Base-by-base conservation (phyloP, 2,113 vertebrate species). In the Hippotragus niger region DNA sequence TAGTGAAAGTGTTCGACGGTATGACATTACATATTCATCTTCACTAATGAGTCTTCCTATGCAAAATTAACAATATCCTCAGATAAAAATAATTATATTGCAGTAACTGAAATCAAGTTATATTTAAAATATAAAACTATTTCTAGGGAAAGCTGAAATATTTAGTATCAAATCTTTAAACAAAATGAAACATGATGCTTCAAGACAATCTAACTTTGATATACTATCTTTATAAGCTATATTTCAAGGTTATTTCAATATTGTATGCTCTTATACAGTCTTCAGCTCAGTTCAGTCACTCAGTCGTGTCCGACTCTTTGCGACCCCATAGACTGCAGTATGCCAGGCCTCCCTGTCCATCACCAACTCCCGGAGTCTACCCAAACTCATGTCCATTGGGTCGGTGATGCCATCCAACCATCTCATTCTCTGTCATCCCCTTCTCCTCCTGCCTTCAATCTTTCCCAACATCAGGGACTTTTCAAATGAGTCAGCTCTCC, bases 111-210 rank as follows among this genome's bases (percentile, higher is more conserved):
- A 88, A 55, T 95, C 83, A 93, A 64, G 14, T 36, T 36, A 60
- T 57, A 84, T 88, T 91, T 91, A 88, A 96, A 80, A 84, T 94
- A 93, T 52, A 62, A 97, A 92, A 90, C 3, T 31, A 58, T 87
- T 80, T 84, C 80, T 58, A 91, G 91, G 52, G 25, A 87, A 88
- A 53, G 25, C 4, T 85, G 1, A 87, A 71, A 25, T 94, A 60
- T 21, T 95, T 94, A 95, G 11, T 7, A 31, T 85, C 15, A 2
- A 88, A 60, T 60, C 21, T 12, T 50, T 90, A 52, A 81, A 40
- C 0, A 76, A 95, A 97, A 81, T 91, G n/a, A 96, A 88, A 82
- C 84, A 85, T 36, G 78, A 92, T 57, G 27, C 31, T 88, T 97
- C 21, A 43, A 55, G 31, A 90, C 11, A 84, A 86, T 21, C 14